phyloP scores from a whole-genome alignment of 2,113 vertebrate genomes.

The Cryptoleucopteryx plumbea region DNA sequence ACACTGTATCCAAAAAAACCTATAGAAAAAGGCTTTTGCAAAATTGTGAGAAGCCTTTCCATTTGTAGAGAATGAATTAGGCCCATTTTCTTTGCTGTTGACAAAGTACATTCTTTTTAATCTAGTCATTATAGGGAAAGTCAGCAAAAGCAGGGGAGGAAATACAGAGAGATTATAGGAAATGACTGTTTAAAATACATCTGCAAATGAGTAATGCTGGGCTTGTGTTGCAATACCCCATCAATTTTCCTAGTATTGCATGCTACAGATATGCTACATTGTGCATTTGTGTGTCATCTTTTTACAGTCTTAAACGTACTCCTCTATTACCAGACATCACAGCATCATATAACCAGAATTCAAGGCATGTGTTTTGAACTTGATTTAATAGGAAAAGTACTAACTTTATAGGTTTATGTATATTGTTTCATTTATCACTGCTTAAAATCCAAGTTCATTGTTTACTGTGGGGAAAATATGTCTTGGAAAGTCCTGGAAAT shows the following conservation, averaged over 20 bases:
- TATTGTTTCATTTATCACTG: not conserved
- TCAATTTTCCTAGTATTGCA: not conserved
- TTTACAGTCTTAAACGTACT: not conserved
- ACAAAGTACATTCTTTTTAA: conserved; percentile 50
- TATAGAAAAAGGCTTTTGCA: not conserved
- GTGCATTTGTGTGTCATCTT: not conserved
- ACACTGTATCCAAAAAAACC: not conserved
- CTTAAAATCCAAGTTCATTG: not conserved
- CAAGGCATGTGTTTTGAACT: not conserved
- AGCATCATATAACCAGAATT: not conserved
- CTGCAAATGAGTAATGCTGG: conserved; percentile 55
- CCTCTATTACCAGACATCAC: not conserved
- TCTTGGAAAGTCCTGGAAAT: not conserved
- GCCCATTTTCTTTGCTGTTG: conserved; percentile 42
- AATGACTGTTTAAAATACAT: conserved; percentile 61
- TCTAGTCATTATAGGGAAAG: conserved; percentile 49
- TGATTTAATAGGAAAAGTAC: not conserved
- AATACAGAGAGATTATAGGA: conserved; percentile 56
- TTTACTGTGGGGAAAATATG: not conserved
- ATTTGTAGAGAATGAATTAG: conserved; percentile 30
- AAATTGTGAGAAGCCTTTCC: conserved; percentile 1
- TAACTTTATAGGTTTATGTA: not conserved
- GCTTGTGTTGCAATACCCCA: conserved; percentile 10
- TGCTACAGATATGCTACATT: not conserved
- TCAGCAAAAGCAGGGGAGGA: conserved; percentile 49